phyloP scores from a whole-genome alignment of 2,888 invertebrate genomes.

The Torymus texanus region DNA sequence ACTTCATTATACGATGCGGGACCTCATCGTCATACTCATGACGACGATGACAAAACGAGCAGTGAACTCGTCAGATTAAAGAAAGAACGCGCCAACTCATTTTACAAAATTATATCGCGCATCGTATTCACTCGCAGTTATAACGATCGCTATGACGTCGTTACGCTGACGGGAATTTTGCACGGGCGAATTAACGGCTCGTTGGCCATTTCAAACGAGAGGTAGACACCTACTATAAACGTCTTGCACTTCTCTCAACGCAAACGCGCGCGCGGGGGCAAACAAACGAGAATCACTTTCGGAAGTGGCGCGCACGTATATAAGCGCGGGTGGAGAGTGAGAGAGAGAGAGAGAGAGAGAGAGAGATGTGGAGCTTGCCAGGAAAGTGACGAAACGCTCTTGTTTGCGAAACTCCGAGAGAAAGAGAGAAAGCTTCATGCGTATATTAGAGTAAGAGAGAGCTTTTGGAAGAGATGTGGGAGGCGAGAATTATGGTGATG shows the following conservation, averaged over 20 bases:
- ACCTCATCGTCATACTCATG: too few species aligned
- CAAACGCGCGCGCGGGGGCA: neutral
- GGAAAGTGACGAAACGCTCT: constrained; percentile 42
- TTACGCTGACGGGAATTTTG: constrained; percentile 23
- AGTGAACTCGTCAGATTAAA: too few species aligned
- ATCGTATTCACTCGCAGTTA: neutral
- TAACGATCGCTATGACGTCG: constrained; percentile 5
- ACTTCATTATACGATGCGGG: too few species aligned
- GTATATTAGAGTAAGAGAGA: neutral
- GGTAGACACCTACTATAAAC: constrained; percentile 13
- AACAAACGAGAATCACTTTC: constrained; percentile 22
- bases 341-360: too few species aligned
- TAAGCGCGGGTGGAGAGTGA: too few species aligned
- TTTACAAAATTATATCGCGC: constrained; percentile 50
- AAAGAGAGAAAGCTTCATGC: neutral
- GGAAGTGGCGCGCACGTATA: neutral
- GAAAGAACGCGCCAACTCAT: constrained; percentile 45
- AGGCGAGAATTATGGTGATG: constrained; percentile 36
- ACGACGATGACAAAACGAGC: too few species aligned
- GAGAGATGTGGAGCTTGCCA: neutral
- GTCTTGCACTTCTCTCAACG: neutral
- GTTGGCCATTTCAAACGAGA: constrained; percentile 24
- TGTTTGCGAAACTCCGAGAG: constrained; percentile 30
- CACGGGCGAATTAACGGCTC: constrained; percentile 35
- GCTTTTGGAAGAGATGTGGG: constrained; percentile 7